A percentile compares a stretch with the other conserved stretches of the same genome.
Evolutionary conservation across 2,888 invertebrate genomes (phyloP).

Genomic region (Sinotaia quadrata): DNA sequence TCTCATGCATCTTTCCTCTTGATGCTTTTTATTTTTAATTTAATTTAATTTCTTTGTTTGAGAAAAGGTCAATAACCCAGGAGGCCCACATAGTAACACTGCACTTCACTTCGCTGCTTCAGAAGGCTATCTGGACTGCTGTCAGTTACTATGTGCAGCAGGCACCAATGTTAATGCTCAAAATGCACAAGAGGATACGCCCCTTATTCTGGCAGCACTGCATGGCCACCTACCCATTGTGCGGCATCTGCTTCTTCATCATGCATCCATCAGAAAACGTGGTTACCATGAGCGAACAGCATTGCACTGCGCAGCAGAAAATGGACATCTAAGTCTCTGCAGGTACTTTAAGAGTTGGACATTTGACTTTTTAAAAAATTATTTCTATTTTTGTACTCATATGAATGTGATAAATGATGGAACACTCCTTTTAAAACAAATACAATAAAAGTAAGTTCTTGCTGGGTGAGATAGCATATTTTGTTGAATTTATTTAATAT

Average conservation of each 20-base stretch:
- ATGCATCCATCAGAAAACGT: slow-evolving; percentile 57
- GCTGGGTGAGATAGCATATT: too few species aligned
- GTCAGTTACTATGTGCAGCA: slow-evolving; percentile 53
- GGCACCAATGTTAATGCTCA: slow-evolving; percentile 56
- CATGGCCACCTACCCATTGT: slow-evolving; percentile 62
- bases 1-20: too few species aligned
- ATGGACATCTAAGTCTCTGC: slow-evolving; percentile 51
- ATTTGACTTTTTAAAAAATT: too few species aligned
- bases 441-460: too few species aligned
- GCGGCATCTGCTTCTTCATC: slow-evolving; percentile 54
- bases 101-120: slow-evolving; percentile 63
- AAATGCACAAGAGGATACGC: slow-evolving; percentile 62
- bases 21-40: too few species aligned
- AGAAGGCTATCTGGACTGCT: slow-evolving; percentile 56
- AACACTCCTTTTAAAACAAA: too few species aligned
- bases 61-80: slow-evolving; percentile 32
- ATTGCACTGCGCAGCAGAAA: slow-evolving; percentile 63
- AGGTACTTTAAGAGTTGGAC: not conserved
- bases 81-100: slow-evolving; percentile 53
- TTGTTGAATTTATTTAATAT: too few species aligned
- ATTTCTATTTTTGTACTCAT: too few species aligned
- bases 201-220: slow-evolving; percentile 62
- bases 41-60: too few species aligned
- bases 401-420: too few species aligned
- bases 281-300: slow-evolving; percentile 64